Conservation (phyloP, 2,113 vertebrate genomes). For the Corvus hawaiiensis region DNA sequence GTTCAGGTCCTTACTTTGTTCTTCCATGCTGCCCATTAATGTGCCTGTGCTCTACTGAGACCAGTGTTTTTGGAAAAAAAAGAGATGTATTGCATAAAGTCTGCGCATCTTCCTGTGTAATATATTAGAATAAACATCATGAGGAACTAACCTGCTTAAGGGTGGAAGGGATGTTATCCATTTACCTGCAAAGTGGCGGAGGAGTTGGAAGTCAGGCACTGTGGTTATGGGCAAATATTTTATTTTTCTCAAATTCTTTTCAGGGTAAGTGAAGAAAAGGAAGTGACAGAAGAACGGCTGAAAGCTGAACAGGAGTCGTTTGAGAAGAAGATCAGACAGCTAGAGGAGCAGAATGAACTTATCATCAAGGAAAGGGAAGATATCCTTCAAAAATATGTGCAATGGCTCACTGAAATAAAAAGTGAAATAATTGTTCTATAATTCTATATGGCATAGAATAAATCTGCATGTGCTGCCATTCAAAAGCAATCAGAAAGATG, state of each 20-base stretch:
- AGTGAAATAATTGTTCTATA: constrained; percentile 70
- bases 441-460: constrained; percentile 48
- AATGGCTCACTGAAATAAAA: constrained; percentile 47
- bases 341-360: constrained; percentile 89
- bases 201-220: background rate
- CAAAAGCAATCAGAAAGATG: constrained; percentile 64
- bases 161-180: background rate
- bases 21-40: background rate
- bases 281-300: constrained; percentile 87
- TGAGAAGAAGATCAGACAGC: constrained; percentile 88
- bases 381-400: constrained; percentile 84
- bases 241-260: constrained; percentile 40
- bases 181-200: background rate
- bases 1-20: background rate
- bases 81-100: background rate
- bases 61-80: background rate
- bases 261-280: constrained; percentile 95
- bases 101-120: background rate
- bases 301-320: constrained; percentile 89
- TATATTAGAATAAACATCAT: background rate
- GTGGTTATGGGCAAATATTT: background rate
- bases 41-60: background rate
- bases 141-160: background rate
- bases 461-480: constrained; percentile 70
- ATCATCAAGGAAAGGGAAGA: constrained; percentile 92